Conservation (phyloP, 2,113 vertebrate species). For the Coptodon rendalli region DNA sequence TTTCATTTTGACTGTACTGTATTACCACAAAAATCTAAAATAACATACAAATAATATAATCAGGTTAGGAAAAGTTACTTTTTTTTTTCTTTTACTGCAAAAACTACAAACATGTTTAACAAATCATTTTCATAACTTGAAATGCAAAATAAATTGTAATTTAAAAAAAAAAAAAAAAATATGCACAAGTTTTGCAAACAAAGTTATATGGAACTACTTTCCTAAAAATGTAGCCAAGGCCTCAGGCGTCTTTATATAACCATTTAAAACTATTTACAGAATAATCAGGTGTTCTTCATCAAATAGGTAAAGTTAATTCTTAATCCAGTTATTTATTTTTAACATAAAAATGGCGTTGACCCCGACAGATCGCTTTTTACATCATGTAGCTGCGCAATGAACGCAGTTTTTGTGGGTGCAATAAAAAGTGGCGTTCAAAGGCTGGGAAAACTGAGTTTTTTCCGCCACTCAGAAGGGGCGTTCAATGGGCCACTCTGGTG, state of each 20-base stretch:
- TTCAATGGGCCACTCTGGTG: neutral
- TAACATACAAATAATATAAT: neutral
- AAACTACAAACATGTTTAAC: neutral
- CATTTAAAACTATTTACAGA: neutral
- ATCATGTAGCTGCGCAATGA: neutral
- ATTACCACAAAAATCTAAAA: neutral
- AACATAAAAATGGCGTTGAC: neutral
- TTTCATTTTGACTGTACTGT: neutral
- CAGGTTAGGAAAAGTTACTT: neutral
- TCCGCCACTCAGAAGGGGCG: neutral
- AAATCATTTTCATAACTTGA: neutral
- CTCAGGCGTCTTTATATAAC: fast-evolving
- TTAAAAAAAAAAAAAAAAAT: neutral
- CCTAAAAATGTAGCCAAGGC: neutral
- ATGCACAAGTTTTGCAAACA: neutral
- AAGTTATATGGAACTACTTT: neutral
- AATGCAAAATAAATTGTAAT: neutral
- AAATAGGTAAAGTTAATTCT: neutral
- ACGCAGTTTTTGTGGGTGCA: neutral
- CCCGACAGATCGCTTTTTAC: fast-evolving
- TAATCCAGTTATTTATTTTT: too few relatives aligned
- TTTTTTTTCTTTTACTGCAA: neutral
- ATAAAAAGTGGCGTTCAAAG: fast-evolving
- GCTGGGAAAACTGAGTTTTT: fast-evolving
- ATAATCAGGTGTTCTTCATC: neutral